Evolutionary conservation across 2,113 vertebrate genomes (phyloP).

Genomic region (Cryptotis parvus): DNA sequence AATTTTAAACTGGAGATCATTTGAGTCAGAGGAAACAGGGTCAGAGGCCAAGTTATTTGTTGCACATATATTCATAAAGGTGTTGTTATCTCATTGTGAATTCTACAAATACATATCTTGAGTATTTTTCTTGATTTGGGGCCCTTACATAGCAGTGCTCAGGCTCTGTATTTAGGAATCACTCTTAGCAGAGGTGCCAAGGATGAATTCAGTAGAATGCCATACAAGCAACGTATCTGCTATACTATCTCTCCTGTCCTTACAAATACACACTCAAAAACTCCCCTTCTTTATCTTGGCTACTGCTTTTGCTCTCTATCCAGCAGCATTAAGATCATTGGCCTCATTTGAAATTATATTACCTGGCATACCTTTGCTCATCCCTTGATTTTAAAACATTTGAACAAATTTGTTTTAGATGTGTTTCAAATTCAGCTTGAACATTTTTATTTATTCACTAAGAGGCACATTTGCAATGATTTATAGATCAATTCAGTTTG

Average conservation of each 20-base stretch:
- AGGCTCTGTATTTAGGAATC: too few species aligned
- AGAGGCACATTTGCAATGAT: not conserved
- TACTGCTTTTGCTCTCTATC: not conserved
- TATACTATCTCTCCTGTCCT: too few species aligned
- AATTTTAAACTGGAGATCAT: not conserved
- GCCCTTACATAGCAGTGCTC: too few species aligned
- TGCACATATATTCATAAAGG: not conserved
- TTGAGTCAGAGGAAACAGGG: not conserved
- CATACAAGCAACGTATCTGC: too few species aligned
- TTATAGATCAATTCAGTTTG: not conserved
- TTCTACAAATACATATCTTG: not conserved
- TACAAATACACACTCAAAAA: too few species aligned
- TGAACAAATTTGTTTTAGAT: conserved; percentile 1
- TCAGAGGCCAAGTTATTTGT: not conserved
- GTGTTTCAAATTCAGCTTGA: not conserved
- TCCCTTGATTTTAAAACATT: conserved; percentile 11
- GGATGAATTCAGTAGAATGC: too few species aligned
- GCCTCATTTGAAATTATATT: conserved; percentile 25
- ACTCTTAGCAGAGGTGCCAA: too few species aligned
- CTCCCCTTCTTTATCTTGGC: not conserved
- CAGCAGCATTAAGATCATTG: not conserved
- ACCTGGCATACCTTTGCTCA: not conserved
- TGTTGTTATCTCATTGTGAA: not conserved
- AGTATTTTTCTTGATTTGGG: too few species aligned
- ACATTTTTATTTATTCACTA: not conserved